Percentiles rank a stretch among this genome's conserved stretches.
Evolutionary conservation across 2,888 invertebrate species (phyloP).

Genomic region (Halictus quadricinctus): DNA sequence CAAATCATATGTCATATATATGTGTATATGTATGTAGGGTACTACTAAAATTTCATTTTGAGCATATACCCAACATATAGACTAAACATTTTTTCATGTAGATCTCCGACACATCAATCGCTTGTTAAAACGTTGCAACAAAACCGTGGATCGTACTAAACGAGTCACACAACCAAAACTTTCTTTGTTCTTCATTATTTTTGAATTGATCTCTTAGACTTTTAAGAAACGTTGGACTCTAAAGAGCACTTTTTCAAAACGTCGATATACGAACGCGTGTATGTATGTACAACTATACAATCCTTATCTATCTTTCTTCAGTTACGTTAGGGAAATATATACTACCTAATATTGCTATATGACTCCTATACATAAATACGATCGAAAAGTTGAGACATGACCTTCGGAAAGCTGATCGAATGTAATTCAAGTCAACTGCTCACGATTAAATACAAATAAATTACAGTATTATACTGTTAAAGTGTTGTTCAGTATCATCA

Average conservation of each 20-base stretch:
- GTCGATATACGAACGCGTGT: conserved; percentile 41
- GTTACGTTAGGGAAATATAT: conserved; percentile 55
- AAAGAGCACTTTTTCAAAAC: conserved; percentile 43
- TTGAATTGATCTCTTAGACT: background rate
- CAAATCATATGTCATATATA: conserved; percentile 48
- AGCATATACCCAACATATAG: conserved; percentile 48
- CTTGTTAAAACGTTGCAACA: conserved; percentile 40
- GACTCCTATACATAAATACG: conserved; percentile 40
- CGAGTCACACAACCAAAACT: conserved; percentile 67
- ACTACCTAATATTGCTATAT: conserved; percentile 54
- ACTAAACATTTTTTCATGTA: conserved; percentile 41
- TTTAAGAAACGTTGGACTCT: conserved; percentile 35
- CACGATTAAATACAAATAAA: conserved; percentile 60
- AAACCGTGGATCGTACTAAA: conserved; percentile 41
- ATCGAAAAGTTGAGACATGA: conserved; percentile 23
- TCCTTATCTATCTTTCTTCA: conserved; percentile 50
- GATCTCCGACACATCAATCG: conserved; percentile 38
- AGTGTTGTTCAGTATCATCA: conserved; percentile 45
- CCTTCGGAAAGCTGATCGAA: conserved; percentile 21
- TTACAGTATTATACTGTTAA: conserved; percentile 63
- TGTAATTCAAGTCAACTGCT: conserved; percentile 19
- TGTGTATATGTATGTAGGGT: conserved; percentile 36
- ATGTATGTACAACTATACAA: conserved; percentile 70
- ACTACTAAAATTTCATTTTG: conserved; percentile 45
- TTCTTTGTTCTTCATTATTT: background rate